A percentile compares a stretch with the other conserved stretches of the same genome.
These are phyloP conservation scores for Conomelus anceps DNA, from an alignment of 2,888 invertebrate species.

Conservation along the genomic window DNA sequence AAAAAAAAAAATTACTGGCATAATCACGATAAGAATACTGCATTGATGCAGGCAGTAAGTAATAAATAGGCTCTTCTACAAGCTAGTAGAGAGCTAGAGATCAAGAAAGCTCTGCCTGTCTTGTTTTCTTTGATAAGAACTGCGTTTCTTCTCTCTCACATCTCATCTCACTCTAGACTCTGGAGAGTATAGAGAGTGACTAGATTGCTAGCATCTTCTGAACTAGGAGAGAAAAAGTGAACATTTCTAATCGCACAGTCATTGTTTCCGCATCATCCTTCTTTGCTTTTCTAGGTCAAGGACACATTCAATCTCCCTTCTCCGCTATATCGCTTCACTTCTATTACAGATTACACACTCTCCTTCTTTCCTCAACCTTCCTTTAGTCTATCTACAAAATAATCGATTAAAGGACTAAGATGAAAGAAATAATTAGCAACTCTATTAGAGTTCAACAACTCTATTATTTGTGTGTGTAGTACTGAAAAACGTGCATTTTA, in stretches of 20 bases:
- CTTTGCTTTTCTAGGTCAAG: neutral
- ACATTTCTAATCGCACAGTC: neutral
- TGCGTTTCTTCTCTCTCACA: neutral
- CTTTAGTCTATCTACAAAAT: neutral
- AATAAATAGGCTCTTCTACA: neutral
- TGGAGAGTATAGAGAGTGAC: neutral
- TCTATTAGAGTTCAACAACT: no score
- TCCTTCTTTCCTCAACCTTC: neutral
- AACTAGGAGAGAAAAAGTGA: neutral
- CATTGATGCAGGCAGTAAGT: neutral
- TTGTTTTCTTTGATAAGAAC: neutral
- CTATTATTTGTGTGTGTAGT: no score
- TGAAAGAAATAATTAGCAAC: no score
- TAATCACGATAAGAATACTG: neutral
- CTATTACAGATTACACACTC: no score
- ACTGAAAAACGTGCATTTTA: no score
- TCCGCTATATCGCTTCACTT: neutral
- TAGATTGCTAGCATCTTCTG: neutral
- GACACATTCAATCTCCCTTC: neutral
- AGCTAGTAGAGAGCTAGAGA: neutral
- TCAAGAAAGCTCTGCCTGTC: neutral
- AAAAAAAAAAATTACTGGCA: neutral
- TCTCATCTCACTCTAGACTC: neutral
- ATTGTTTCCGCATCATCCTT: neutral
- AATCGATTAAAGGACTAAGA: no score